These are phyloP conservation scores for Bombycilla garrulus DNA, from an alignment of 2,113 vertebrate genomes.

Conservation along the genomic window DNA sequence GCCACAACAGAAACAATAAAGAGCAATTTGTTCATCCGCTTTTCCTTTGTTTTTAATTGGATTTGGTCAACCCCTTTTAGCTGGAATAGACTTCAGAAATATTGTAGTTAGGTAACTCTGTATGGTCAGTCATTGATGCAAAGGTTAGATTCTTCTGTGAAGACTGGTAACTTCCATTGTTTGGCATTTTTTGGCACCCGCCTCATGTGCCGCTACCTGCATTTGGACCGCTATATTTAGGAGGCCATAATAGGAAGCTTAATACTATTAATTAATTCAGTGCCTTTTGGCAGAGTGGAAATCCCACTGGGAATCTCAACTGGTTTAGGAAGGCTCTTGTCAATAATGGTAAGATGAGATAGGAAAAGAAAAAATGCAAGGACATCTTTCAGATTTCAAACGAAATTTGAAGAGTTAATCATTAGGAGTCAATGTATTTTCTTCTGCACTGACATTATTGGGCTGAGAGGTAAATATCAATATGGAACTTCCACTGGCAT, in stretches of 20 bases:
- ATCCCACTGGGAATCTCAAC: background rate
- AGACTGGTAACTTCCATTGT: background rate
- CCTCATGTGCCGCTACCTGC: background rate
- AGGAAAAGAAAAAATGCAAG: background rate
- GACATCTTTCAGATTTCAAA: background rate
- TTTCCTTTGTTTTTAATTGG: background rate
- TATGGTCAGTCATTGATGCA: background rate
- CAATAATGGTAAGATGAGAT: background rate
- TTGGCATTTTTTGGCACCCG: background rate
- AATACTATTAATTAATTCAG: background rate
- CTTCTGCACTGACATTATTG: background rate
- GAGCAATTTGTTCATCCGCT: background rate
- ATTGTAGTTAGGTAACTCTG: background rate
- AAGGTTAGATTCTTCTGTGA: background rate
- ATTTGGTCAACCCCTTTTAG: background rate
- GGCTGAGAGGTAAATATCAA: background rate
- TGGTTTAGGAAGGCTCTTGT: background rate
- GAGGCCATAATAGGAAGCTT: background rate
- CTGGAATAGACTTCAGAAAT: background rate
- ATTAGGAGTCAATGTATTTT: background rate
- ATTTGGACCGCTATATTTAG: background rate
- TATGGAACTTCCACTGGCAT: background rate
- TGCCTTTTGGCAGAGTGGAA: background rate
- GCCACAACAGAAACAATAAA: background rate
- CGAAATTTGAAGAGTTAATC: background rate